These are phyloP conservation scores for Marmota monax DNA, from an alignment of 2,113 vertebrate species.

Conservation along the genomic window DNA sequence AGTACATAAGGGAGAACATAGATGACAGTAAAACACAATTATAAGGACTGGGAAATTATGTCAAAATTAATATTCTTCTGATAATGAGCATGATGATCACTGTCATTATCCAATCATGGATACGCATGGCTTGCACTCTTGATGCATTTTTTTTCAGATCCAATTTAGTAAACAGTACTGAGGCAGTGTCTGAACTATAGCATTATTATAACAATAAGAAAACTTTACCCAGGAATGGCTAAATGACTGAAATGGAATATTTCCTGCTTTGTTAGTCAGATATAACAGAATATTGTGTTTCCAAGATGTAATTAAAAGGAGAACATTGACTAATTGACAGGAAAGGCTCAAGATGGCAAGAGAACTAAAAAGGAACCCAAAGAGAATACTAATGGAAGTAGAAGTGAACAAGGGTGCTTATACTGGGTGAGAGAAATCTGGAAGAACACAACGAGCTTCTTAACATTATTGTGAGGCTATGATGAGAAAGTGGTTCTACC, in stretches of 20 bases:
- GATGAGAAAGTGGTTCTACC: neutral
- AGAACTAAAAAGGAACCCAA: neutral
- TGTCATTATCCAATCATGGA: constrained; percentile 42
- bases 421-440: neutral
- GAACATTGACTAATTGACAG: neutral
- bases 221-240: neutral
- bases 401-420: neutral
- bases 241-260: neutral
- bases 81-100: constrained; percentile 19
- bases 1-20: constrained; percentile 22
- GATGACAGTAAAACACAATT: constrained; percentile 41
- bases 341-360: neutral
- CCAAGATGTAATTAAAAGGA: neutral
- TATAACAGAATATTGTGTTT: neutral
- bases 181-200: neutral
- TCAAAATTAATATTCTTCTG: constrained; percentile 65
- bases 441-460: neutral
- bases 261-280: neutral
- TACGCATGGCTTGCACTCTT: neutral
- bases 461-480: neutral
- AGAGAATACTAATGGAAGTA: neutral
- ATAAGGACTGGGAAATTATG: constrained; percentile 33
- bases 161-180: neutral
- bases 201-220: neutral
- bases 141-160: neutral